Conservation (phyloP, 2,113 vertebrate species). For the human (Homo sapiens) region DNA sequence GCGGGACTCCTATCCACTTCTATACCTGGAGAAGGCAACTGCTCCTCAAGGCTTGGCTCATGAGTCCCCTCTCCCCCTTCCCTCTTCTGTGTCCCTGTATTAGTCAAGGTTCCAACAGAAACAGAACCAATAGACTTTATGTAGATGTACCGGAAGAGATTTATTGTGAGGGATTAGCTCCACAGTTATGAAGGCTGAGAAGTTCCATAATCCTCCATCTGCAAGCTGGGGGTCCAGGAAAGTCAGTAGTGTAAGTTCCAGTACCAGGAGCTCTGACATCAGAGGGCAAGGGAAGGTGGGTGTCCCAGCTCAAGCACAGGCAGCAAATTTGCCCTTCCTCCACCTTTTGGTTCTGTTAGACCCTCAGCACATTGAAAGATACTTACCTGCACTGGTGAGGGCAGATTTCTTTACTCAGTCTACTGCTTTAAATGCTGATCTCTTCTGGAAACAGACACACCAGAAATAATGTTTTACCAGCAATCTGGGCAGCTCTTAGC, state of each 20-base stretch:
- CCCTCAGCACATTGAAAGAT: not conserved
- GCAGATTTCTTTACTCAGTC: not conserved
- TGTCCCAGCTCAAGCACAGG: not conserved
- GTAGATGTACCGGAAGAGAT: not conserved
- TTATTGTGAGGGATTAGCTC: not conserved
- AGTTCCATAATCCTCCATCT: not conserved
- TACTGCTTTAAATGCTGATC: not conserved
- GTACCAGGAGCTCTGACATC: not conserved
- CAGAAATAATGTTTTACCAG: not conserved
- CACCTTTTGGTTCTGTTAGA: not conserved
- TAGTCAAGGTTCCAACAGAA: not conserved
- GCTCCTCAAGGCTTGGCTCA: not conserved
- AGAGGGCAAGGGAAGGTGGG: not conserved
- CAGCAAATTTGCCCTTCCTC: not conserved
- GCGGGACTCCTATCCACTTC: not conserved
- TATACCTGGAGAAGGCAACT: not conserved
- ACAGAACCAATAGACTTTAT: not conserved
- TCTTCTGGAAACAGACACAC: not conserved
- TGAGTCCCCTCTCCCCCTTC: not conserved
- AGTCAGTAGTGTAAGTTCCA: too few species aligned
- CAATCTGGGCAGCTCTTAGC: not conserved
- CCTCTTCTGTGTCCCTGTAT: not conserved
- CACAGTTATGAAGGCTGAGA: not conserved
- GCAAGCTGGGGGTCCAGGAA: too few species aligned
- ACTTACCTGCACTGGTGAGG: not conserved